Percentiles rank a stretch among this genome's conserved stretches.
Evolutionary conservation across 1,140 invertebrate genomes (phyloP).

Genomic region (Ceratitis capitata): DNA sequence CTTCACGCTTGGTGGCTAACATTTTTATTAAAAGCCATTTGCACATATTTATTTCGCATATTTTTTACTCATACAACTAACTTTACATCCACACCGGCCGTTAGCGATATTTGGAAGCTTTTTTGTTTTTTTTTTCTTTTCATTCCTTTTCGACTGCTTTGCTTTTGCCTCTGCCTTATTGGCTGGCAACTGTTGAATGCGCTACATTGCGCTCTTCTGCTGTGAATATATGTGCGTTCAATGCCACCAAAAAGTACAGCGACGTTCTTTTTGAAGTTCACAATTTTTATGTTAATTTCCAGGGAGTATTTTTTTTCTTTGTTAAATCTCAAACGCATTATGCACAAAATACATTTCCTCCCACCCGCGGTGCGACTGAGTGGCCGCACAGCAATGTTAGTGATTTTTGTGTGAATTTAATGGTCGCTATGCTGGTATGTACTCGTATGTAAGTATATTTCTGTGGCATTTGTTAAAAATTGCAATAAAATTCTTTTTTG

Average conservation of each 20-base stretch:
- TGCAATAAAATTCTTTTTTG: not conserved
- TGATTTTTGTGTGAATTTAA: not conserved
- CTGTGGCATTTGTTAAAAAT: not conserved
- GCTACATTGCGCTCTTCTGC: not conserved
- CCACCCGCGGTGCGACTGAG: not conserved
- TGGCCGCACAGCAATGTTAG: not conserved
- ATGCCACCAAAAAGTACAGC: not conserved
- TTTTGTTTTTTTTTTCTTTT: too few species aligned
- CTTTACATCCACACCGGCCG: not conserved
- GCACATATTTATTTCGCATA: constrained; percentile 26
- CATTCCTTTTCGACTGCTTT: not conserved
- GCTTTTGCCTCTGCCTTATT: not conserved
- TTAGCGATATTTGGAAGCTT: not conserved
- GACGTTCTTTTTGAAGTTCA: not conserved
- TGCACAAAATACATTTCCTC: not conserved
- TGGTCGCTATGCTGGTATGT: not conserved
- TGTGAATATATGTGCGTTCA: not conserved
- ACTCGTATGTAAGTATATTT: too few species aligned
- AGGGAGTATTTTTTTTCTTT: not conserved
- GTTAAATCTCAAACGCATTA: not conserved
- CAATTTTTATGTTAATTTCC: constrained; percentile 33
- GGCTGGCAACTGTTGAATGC: not conserved
- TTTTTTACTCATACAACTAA: not conserved
- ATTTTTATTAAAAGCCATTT: constrained; percentile 36
- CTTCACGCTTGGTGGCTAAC: constrained; percentile 37